phyloP scores from a whole-genome alignment of 2,888 invertebrate species.

The Eupeodes luniger region DNA sequence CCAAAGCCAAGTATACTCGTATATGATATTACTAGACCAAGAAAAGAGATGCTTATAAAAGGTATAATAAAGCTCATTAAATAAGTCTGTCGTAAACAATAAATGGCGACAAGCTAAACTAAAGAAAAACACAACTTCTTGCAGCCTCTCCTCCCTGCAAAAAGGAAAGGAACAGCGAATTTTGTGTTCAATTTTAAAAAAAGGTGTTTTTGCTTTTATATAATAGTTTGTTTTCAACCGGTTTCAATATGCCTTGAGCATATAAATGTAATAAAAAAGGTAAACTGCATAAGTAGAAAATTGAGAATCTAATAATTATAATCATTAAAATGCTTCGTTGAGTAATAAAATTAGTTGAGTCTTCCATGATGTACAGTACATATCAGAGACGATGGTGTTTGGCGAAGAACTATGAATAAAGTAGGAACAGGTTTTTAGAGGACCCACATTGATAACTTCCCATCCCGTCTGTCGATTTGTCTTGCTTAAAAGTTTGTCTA shows the following conservation, averaged over 20 bases:
- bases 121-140: not conserved
- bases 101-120: conserved; percentile 33
- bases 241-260: not conserved
- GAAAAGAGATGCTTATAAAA: conserved; percentile 15
- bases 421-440: too few relatives aligned
- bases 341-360: not conserved
- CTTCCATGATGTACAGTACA: not conserved
- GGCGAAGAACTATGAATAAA: too few relatives aligned
- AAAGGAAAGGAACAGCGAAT: not conserved
- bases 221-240: not conserved
- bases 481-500: too few relatives aligned
- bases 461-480: too few relatives aligned
- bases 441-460: too few relatives aligned
- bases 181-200: not conserved
- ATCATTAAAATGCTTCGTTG: not conserved
- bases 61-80: conserved; percentile 43
- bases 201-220: too few relatives aligned
- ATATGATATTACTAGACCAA: not conserved
- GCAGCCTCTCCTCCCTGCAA: not conserved
- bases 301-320: not conserved
- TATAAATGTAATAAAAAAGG: not conserved
- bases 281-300: not conserved
- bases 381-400: too few relatives aligned
- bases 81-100: conserved; percentile 38
- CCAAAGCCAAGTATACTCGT: not conserved